phyloP scores from a whole-genome alignment of 2,797 vertebrate species.

The Phoeniculus purpureus region DNA sequence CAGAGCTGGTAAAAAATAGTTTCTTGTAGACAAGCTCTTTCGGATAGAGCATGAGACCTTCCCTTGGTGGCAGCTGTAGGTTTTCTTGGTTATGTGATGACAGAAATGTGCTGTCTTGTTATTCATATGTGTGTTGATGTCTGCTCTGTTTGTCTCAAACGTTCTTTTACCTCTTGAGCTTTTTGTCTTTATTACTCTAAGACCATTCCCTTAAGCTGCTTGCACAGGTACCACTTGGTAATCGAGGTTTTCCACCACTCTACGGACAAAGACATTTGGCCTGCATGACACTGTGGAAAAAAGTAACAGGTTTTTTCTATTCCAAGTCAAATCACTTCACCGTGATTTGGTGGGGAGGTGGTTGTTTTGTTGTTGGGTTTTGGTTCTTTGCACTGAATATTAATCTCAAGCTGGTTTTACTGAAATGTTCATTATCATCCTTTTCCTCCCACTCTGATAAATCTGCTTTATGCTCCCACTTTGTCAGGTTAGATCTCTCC shows the following conservation, averaged over 20 bases:
- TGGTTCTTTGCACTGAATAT: not conserved
- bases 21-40: not conserved
- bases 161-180: not conserved
- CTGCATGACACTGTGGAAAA: not conserved
- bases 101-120: not conserved
- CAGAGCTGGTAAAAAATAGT: not conserved
- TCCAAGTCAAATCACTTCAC: not conserved
- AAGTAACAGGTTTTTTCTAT: not conserved
- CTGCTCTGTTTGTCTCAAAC: not conserved
- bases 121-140: not conserved
- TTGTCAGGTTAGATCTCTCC: not conserved
- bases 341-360: not conserved
- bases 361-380: not conserved
- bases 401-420: not conserved
- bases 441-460: not conserved
- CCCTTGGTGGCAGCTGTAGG: not conserved
- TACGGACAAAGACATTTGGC: not conserved
- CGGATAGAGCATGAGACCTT: constrained; percentile 6
- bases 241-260: not conserved
- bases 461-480: not conserved
- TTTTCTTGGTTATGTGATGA: not conserved
- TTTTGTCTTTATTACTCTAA: not conserved
- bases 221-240: not conserved
- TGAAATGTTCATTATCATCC: not conserved
- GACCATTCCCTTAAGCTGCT: not conserved